These are phyloP conservation scores for Pogonus chalceus DNA, from an alignment of 1,140 invertebrate species.

Conservation along the genomic window DNA sequence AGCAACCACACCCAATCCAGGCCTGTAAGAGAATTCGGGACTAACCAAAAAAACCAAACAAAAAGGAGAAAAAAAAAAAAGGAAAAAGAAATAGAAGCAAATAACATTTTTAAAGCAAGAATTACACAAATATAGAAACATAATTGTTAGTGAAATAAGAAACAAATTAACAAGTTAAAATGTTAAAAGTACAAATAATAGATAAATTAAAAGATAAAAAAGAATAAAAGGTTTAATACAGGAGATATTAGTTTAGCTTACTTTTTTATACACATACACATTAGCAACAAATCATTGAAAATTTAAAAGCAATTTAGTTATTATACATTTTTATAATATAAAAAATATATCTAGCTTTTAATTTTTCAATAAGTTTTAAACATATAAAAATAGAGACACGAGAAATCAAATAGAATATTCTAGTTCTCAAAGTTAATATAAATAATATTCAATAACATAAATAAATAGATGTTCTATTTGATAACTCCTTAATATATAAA, in stretches of 20 bases:
- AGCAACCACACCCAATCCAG: slow-evolving; percentile 48
- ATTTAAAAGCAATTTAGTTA: too few relatives aligned
- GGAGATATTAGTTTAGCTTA: neutral
- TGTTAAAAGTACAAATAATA: neutral
- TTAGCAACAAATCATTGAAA: neutral
- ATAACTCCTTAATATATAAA: too few relatives aligned
- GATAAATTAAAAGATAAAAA: slow-evolving; percentile 2
- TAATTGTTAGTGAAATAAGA: slow-evolving; percentile 3
- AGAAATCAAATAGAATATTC: too few relatives aligned
- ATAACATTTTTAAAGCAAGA: neutral
- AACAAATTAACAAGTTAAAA: slow-evolving; percentile 1
- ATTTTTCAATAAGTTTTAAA: too few relatives aligned
- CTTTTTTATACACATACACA: neutral
- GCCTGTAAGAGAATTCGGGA: slow-evolving; percentile 82
- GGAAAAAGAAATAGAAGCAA: slow-evolving; percentile 16
- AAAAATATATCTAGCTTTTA: too few relatives aligned
- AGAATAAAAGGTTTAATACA: neutral
- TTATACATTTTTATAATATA: too few relatives aligned
- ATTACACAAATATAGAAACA: slow-evolving; percentile 1
- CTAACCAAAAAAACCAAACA: slow-evolving; percentile 41
- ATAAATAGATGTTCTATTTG: too few relatives aligned
- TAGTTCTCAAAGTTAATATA: neutral
- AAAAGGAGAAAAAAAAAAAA: slow-evolving; percentile 28
- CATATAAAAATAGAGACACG: too few relatives aligned
- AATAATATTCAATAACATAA: neutral